Conservation (phyloP, 2,888 invertebrate genomes). For the Sesamia inferens region DNA sequence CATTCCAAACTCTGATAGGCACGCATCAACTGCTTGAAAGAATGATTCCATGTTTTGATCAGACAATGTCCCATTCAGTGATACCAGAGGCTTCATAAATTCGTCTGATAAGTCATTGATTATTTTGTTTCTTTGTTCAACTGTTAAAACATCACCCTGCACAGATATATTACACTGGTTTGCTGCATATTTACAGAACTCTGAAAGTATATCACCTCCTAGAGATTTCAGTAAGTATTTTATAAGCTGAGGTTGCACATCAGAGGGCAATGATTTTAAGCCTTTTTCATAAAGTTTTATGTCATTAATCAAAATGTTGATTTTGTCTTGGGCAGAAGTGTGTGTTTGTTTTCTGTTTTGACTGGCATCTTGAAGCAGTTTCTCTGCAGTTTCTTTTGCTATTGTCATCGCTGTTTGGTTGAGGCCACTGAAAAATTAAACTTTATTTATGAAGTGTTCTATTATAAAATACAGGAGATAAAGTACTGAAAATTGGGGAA, state of each 20-base stretch:
- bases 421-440: slow-evolving; percentile 85
- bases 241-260: slow-evolving; percentile 92
- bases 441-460: not conserved
- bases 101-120: slow-evolving; percentile 92
- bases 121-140: slow-evolving; percentile 93
- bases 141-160: slow-evolving; percentile 90
- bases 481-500: no score
- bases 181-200: slow-evolving; percentile 94
- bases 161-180: slow-evolving; percentile 92
- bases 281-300: slow-evolving; percentile 95
- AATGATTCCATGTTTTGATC: slow-evolving; percentile 95
- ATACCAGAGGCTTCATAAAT: slow-evolving; percentile 91
- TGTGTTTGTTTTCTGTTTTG: slow-evolving; percentile 94
- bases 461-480: not conserved
- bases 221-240: slow-evolving; percentile 96
- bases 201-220: slow-evolving; percentile 95
- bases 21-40: slow-evolving; percentile 92
- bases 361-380: slow-evolving; percentile 92
- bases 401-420: slow-evolving; percentile 92
- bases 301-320: slow-evolving; percentile 93
- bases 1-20: slow-evolving; percentile 93
- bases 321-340: slow-evolving; percentile 94
- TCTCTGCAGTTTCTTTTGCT: slow-evolving; percentile 94
- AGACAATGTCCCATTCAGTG: slow-evolving; percentile 92
- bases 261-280: slow-evolving; percentile 90